phyloP scores from a whole-genome alignment of 2,888 invertebrate genomes.

The Pantelozetes paolii region DNA sequence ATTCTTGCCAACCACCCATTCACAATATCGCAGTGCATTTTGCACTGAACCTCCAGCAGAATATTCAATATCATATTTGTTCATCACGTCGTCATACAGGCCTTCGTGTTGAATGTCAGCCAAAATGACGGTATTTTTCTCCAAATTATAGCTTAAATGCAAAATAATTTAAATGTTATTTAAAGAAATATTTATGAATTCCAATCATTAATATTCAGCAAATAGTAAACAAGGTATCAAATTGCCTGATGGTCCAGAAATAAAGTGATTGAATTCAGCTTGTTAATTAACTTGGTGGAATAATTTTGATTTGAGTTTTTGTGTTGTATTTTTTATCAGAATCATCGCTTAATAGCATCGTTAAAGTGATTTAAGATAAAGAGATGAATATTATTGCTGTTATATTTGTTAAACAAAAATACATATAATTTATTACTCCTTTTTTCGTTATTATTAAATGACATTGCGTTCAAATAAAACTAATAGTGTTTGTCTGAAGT shows the following conservation, averaged over 20 bases:
- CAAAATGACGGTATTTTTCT: slow-evolving; percentile 66
- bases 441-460: too few species aligned
- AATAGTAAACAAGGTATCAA: too few species aligned
- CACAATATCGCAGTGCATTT: slow-evolving; percentile 4
- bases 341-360: too few species aligned
- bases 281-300: not conserved
- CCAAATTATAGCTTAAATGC: slow-evolving; percentile 58
- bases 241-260: not conserved
- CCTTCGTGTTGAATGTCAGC: slow-evolving; percentile 13
- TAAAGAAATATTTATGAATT: not conserved
- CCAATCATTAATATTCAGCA: not conserved
- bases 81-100: slow-evolving; percentile 6
- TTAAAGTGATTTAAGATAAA: too few species aligned
- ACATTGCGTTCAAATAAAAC: too few species aligned
- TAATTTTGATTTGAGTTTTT: too few species aligned
- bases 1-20: slow-evolving; percentile 28
- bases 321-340: not conserved
- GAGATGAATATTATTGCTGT: too few species aligned
- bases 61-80: slow-evolving; percentile 20
- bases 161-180: not conserved
- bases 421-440: too few species aligned
- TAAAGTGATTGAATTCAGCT: not conserved
- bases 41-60: slow-evolving; percentile 5
- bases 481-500: too few species aligned
- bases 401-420: too few species aligned